Base-by-base conservation (phyloP, 2,113 vertebrate species). In the Neogobius melanostomus region DNA sequence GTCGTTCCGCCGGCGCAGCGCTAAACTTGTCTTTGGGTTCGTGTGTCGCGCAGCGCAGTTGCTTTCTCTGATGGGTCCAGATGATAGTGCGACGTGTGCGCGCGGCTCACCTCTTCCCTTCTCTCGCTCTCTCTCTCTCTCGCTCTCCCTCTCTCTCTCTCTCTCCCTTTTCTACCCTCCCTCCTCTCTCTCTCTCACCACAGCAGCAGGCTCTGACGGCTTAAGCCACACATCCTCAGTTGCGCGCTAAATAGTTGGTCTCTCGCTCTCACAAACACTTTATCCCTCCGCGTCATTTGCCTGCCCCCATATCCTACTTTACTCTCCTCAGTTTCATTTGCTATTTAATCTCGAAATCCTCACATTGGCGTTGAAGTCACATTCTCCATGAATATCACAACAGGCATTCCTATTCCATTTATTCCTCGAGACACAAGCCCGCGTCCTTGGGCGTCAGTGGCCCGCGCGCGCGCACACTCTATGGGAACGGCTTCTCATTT, bases 31-130 rank as follows among this genome's bases (percentile, higher is more conserved):
- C 59, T 45, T 10, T 9, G 14, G 14, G 2, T 44, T 61, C 15
- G 44, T 9, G 59, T 7, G 36, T 45, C 11, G 75, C 87, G 77
- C 77, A 56, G 85, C 89, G 89, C 91, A 95, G 91, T 93, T 94
- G 94, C 94, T 95, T 89, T 79, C 89, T 79, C 91, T 92, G 93
- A 94, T 94, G 93, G 93, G 93, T 94, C 93, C 93, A 91, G 90
- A 85, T 92, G 93, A 91, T 94, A 93, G 93, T 93, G 94, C 91
- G 91, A 92, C 88, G 75, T 87, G 81, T 83, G 79, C 71, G 80
- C 87, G 71, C 84, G 17, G 77, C 76, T 85, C 83, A 80, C 75
- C 82, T 76, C 82, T 81, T 82, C 66, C 77, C 7, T 79, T 69
- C 76, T 16, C 82, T 69, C 81, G 28, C 68, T 64, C 81, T 65